Base-by-base conservation (phyloP, 2,888 invertebrate species). In the Caenorhabditis angaria region DNA sequence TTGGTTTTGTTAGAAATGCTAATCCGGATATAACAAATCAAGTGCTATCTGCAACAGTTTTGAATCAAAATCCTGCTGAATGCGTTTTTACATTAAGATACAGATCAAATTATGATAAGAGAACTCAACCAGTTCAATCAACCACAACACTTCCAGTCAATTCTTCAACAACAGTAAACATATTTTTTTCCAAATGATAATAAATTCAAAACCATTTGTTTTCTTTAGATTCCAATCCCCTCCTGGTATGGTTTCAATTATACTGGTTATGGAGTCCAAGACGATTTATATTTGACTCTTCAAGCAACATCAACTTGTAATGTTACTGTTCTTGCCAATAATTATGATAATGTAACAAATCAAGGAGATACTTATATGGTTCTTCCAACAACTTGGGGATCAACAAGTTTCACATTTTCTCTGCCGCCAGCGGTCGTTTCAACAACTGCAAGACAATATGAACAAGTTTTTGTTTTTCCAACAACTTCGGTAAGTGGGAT, bases 331-430 rank as follows among this genome's bases (percentile, higher is more conserved):
- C 58, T 80, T 48, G 81, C 79, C 6, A 72, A 78, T 32, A 81
- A 81, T 48, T 76, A 69, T 56, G 79, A 81, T 48, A 56, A 22
- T n/a, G 24, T 60, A 6, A 77, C 77, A 12, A 63, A 70, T 8
- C 71, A 77, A 58, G 81, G 81, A 67, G 81, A 81, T 48, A 61
- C 79, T 22, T 81, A 70, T 61, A 61, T 78, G 53, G 78, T 78
- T 22, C 65, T 76, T 1, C 78, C 78, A 25, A 59, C 61, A 1
- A 68, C 29, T 12, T 70, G 76, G 76, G 73, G 68, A 20, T 76
- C 76, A 3, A 65, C 59, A 18, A 70, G 64, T 47, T 79, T 67
- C 64, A 70, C 79, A 0, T 79, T 79, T 60, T 74, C 79, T 8
- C 51, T 79, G 14, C 79, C 79, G 27, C 72, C 79, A 14, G 69